Evolutionary conservation across 2,888 invertebrate genomes (phyloP).

Genomic region (Tipula vernalis): DNA sequence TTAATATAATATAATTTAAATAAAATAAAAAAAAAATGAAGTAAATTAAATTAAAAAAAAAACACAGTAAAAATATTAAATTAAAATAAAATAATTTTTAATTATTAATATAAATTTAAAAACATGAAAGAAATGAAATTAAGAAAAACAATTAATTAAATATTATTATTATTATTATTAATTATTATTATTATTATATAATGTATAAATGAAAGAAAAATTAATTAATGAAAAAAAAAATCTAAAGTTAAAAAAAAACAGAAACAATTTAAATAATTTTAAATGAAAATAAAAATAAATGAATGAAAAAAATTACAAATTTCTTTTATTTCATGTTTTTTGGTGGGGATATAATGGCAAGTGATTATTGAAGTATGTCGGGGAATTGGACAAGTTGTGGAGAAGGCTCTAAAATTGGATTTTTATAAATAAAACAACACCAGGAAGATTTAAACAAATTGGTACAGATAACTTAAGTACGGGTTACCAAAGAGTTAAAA

Average conservation of each 20-base stretch:
- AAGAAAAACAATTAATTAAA: constrained; percentile 8
- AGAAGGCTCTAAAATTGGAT: too few species aligned
- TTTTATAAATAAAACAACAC: too few species aligned
- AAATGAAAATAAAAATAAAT: constrained; percentile 9
- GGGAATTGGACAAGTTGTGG: too few species aligned
- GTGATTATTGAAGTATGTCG: too few species aligned
- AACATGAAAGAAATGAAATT: neutral
- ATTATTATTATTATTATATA: neutral
- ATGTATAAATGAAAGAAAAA: constrained; percentile 6
- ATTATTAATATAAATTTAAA: constrained; percentile 7
- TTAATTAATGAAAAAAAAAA: constrained; percentile 5
- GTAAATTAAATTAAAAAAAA: neutral
- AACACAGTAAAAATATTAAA: neutral
- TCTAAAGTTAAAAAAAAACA: constrained; percentile 5
- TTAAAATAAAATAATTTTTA: constrained; percentile 6
- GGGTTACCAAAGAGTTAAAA: too few species aligned
- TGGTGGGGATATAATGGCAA: too few species aligned
- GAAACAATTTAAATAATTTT: constrained; percentile 10
- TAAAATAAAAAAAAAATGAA: neutral
- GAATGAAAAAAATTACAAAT: neutral
- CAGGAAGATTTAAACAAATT: too few species aligned
- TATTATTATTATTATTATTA: constrained; percentile 1
- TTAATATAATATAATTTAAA: neutral
- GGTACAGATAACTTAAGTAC: too few species aligned
- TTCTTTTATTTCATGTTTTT: neutral